phyloP scores from a whole-genome alignment of 1,140 invertebrate species.

The Diorhabda carinulata region DNA sequence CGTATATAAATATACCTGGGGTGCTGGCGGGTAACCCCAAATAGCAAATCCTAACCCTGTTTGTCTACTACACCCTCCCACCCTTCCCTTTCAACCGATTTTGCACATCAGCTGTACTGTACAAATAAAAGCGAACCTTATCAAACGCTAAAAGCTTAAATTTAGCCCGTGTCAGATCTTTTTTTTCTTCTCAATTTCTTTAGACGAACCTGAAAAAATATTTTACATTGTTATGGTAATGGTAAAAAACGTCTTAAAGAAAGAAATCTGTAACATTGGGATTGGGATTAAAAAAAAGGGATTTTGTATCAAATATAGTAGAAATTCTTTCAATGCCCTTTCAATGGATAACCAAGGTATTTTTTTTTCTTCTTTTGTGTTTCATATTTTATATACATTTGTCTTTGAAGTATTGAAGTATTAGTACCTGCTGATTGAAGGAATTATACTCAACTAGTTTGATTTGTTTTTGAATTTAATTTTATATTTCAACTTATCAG shows the following conservation, averaged over 20 bases:
- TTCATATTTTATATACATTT: no score
- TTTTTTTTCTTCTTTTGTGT: not conserved
- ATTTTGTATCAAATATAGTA: slow-evolving; percentile 7
- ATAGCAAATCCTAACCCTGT: slow-evolving; percentile 31
- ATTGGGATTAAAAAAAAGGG: slow-evolving; percentile 8
- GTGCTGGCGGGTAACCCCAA: slow-evolving; percentile 32
- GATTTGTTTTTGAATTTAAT: no score
- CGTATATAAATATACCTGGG: slow-evolving; percentile 29
- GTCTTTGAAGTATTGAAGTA: no score
- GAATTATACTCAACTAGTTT: no score
- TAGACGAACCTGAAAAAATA: slow-evolving; percentile 36
- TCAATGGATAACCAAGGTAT: no score
- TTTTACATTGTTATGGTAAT: slow-evolving; percentile 36
- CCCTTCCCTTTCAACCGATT: slow-evolving; percentile 19
- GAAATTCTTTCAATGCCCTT: not conserved
- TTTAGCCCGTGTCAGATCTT: slow-evolving; percentile 28
- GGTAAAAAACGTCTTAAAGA: slow-evolving; percentile 23
- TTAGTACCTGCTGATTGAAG: no score
- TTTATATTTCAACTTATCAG: no score
- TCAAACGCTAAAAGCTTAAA: slow-evolving; percentile 25
- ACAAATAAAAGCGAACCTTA: slow-evolving; percentile 31
- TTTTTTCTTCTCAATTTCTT: slow-evolving; percentile 25
- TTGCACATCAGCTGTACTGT: slow-evolving; percentile 38
- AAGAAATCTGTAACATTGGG: slow-evolving; percentile 33
- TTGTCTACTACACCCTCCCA: slow-evolving; percentile 8